Evolutionary conservation across 2,888 invertebrate genomes (phyloP), one percentile per base, ranked within the genome.

Genomic region (Drosophila prostipennis): DNA sequence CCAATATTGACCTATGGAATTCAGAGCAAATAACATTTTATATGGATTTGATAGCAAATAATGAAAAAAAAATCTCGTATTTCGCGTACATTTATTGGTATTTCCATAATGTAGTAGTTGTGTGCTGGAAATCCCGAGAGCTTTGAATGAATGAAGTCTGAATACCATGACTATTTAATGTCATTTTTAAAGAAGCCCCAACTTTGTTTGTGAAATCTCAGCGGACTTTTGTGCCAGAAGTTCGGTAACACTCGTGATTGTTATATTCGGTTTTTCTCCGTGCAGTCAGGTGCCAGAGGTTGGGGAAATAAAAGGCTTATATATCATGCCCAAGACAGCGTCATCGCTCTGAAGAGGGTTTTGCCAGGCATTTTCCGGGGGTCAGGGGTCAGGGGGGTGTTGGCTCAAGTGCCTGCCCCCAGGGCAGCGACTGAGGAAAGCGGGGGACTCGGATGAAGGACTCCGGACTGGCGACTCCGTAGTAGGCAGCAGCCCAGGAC

Each of bases 311-410:
- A 71, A 73, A 55, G 54, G 73, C 48, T 73, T 73, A 87, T 82
- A 83, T 86, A 83, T 83, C 82, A 88, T 80, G 76, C 74, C 77
- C 64, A 57, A 72, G 76, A 70, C 70, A 76, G 60, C 79, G 72
- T 69, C 80, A 67, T 37, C 59, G 78, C 76, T 61, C 61, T 74
- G 80, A 80, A 80, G 84, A 80, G 79, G 84, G 71, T 72, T 46
- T 55, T 51, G 26, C 36, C 63, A 45, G 34, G 55, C 11, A 55
- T 68, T 67, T 45, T 60, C 61, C 60, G 51, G 52, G 77, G 26
- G 26, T 19, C 29, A 29, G 7, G 29, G 29, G 7, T 29, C 29
- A n/a, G 19, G 29, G 29, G 40, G 43, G 69, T 83, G 87, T 73
- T 68, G 69, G 81, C 76, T 80, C 81, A 80, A 80, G 80, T 87